Percentiles rank a stretch among this genome's conserved stretches.
These are phyloP conservation scores for Neoascia interrupta DNA, from an alignment of 2,888 invertebrate species.

Conservation along the genomic window DNA sequence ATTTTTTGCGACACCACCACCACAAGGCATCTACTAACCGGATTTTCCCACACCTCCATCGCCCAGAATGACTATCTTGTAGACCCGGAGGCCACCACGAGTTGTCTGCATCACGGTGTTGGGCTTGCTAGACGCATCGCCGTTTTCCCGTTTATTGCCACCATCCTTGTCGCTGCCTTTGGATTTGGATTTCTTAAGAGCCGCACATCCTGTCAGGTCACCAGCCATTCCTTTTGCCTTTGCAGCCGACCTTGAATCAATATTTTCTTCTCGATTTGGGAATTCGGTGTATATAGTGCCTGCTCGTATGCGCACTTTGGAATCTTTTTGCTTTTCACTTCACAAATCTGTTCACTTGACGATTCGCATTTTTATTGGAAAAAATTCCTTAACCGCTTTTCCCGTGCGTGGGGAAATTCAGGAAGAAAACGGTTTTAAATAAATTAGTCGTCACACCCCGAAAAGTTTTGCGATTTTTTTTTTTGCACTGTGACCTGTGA, in stretches of 20 bases:
- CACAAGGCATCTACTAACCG: conserved; percentile 80
- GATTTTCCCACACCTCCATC: conserved; percentile 97
- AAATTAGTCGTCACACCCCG: conserved; percentile 60
- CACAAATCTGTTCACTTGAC: conserved; percentile 39
- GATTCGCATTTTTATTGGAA: conserved; percentile 42
- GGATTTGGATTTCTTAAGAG: conserved; percentile 77
- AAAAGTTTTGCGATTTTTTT: conserved; percentile 49
- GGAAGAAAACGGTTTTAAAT: conserved; percentile 12
- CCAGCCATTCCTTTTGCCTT: conserved; percentile 74
- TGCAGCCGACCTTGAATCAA: conserved; percentile 64
- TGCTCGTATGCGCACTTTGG: conserved; percentile 53
- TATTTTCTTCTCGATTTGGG: conserved; percentile 45
- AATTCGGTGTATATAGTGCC: conserved; percentile 25
- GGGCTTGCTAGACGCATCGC: conserved; percentile 62
- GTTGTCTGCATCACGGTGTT: conserved; percentile 76
- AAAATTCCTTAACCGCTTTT: conserved; percentile 9
- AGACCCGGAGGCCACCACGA: conserved; percentile 87
- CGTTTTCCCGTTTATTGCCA: conserved; percentile 53
- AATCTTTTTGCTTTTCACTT: conserved; percentile 5
- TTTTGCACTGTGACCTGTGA: conserved; percentile 53
- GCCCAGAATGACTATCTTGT: conserved; percentile 94
- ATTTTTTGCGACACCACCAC: conserved; percentile 71
- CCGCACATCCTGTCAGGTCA: conserved; percentile 78
- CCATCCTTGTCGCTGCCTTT: conserved; percentile 74
- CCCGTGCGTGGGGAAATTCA: not conserved